Conservation (phyloP, 2,797 vertebrate genomes). For the Telmatherina bonti region DNA sequence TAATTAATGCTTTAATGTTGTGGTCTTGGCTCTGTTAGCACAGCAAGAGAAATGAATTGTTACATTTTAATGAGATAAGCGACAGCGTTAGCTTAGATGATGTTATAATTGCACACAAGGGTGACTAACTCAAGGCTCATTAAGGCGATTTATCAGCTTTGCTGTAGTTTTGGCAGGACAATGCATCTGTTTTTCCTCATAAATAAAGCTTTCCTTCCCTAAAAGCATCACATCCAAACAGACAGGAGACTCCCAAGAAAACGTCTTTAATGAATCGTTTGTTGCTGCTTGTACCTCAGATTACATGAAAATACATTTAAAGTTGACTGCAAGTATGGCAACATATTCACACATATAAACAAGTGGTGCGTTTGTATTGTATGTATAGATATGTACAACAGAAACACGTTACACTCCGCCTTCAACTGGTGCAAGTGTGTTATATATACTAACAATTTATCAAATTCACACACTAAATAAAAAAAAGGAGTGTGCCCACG, state of each 20-base stretch:
- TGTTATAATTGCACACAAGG: conserved; percentile 86
- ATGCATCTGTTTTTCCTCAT: conserved; percentile 58
- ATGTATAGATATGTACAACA: conserved; percentile 84
- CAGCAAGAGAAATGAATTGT: conserved; percentile 93
- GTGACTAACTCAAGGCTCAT: conserved; percentile 79
- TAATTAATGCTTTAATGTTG: conserved; percentile 98
- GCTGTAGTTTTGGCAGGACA: conserved; percentile 69
- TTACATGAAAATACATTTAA: conserved; percentile 87
- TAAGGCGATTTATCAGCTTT: conserved; percentile 75
- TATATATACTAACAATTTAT: conserved; percentile 84
- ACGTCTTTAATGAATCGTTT: conserved; percentile 85
- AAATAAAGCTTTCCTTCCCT: conserved; percentile 24
- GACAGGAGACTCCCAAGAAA: conserved; percentile 79
- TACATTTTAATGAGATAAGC: conserved; percentile 97
- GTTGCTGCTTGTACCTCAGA: conserved; percentile 82
- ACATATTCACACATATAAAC: conserved; percentile 87
- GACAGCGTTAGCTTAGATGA: conserved; percentile 86
- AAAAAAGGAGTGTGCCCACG: conserved; percentile 77
- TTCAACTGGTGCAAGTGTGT: conserved; percentile 85
- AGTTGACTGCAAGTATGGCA: conserved; percentile 84
- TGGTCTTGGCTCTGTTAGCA: conserved; percentile 89
- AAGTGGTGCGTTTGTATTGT: conserved; percentile 83
- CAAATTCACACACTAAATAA: conserved; percentile 81
- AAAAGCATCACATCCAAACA: conserved; percentile 58
- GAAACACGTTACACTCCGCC: conserved; percentile 82